phyloP scores from a whole-genome alignment of 2,113 vertebrate genomes.

The Thryonomys swinderianus region DNA sequence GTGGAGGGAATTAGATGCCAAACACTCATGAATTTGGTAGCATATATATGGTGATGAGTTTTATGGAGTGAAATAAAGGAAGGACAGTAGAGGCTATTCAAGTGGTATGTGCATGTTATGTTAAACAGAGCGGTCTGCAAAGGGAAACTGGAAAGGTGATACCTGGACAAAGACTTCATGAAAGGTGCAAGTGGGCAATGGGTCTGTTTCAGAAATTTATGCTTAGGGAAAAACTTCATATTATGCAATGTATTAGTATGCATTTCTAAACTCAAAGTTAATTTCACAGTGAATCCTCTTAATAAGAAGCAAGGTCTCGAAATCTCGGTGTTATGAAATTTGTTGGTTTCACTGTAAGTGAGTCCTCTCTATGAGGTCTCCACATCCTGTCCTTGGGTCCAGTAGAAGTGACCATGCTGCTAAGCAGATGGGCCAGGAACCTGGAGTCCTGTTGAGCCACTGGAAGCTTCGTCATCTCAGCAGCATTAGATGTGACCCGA shows the following conservation, averaged over 20 bases:
- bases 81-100: not conserved
- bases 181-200: not conserved
- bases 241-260: not conserved
- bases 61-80: slow-evolving; percentile 34
- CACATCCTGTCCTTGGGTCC: not conserved
- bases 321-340: not conserved
- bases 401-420: slow-evolving; percentile 1
- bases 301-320: not conserved
- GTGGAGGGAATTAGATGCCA: not conserved
- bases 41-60: not conserved
- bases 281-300: not conserved
- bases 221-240: not conserved
- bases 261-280: slow-evolving; percentile 39
- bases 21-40: not conserved
- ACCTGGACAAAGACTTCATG: not conserved
- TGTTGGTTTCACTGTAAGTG: not conserved
- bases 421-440: slow-evolving; percentile 35
- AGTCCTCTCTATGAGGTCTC: not conserved
- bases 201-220: not conserved
- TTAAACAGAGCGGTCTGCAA: not conserved
- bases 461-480: not conserved
- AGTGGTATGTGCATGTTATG: not conserved
- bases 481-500: not conserved
- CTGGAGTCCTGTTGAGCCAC: not conserved
- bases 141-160: not conserved